Conservation (phyloP, 2,113 vertebrate genomes). For the Pycnonotus jocosus region DNA sequence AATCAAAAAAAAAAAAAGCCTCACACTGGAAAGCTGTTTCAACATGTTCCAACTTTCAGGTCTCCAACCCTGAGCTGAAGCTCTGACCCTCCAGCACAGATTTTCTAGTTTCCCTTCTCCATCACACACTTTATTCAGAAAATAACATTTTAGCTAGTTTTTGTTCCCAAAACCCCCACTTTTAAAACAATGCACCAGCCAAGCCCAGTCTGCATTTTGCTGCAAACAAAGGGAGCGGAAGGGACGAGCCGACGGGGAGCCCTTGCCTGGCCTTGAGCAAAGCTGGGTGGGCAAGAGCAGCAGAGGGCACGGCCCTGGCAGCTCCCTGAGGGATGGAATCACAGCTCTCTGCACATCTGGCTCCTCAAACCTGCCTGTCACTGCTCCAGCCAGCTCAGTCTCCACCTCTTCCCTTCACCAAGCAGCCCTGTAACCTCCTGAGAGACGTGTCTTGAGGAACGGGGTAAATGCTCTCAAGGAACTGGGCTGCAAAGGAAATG, state of each 20-base stretch:
- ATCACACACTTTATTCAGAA: background rate
- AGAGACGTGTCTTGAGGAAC: background rate
- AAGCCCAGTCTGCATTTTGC: background rate
- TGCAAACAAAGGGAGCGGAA: background rate
- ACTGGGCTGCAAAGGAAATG: background rate
- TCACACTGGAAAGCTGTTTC: background rate
- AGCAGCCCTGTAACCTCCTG: background rate
- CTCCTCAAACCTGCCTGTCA: background rate
- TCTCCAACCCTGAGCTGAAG: background rate
- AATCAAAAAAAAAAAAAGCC: background rate
- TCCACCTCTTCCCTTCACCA: background rate
- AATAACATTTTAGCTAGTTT: background rate
- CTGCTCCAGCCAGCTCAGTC: background rate
- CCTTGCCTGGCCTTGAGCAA: background rate
- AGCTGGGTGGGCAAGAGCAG: background rate
- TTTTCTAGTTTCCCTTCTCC: background rate
- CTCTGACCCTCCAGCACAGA: background rate
- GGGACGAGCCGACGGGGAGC: fast-evolving
- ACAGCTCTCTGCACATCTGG: background rate
- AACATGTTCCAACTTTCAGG: fast-evolving
- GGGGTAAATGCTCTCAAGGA: background rate
- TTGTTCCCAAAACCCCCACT: background rate
- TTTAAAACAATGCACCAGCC: background rate
- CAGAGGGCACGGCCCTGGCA: fast-evolving
- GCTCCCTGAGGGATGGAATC: background rate